phyloP scores from a whole-genome alignment of 1,140 invertebrate species.

The Cotesia glomerata region DNA sequence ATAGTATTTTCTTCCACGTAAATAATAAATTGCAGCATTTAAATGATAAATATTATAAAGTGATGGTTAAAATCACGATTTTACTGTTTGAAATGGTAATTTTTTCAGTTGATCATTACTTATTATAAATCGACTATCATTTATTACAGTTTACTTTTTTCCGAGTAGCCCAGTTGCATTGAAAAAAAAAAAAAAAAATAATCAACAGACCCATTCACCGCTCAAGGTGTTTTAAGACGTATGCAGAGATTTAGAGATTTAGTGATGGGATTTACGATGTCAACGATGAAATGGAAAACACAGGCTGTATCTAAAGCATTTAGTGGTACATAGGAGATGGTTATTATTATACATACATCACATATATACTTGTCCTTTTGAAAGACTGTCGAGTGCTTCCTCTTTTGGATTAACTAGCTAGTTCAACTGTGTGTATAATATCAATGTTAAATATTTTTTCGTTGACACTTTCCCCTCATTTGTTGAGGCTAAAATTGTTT shows the following conservation, averaged over 20 bases:
- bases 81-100: too few species aligned
- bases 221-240: constrained; percentile 45
- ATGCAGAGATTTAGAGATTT: constrained; percentile 32
- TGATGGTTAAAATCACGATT: too few species aligned
- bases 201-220: neutral
- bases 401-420: neutral
- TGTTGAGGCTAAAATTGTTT: too few species aligned
- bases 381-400: neutral
- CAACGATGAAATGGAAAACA: constrained; percentile 44
- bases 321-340: neutral
- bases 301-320: constrained; percentile 20
- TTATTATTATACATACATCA: neutral
- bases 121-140: too few species aligned
- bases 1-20: too few species aligned
- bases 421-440: neutral
- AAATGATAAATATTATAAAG: too few species aligned
- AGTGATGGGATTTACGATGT: constrained; percentile 39
- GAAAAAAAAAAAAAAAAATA: neutral
- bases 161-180: too few species aligned
- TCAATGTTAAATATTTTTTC: constrained; percentile 4
- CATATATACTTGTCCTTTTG: too few species aligned
- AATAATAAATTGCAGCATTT: too few species aligned
- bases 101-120: too few species aligned
- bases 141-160: too few species aligned
- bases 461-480: too few species aligned